Conservation (phyloP, 2,797 vertebrate genomes). For the Helarctos malayanus region DNA sequence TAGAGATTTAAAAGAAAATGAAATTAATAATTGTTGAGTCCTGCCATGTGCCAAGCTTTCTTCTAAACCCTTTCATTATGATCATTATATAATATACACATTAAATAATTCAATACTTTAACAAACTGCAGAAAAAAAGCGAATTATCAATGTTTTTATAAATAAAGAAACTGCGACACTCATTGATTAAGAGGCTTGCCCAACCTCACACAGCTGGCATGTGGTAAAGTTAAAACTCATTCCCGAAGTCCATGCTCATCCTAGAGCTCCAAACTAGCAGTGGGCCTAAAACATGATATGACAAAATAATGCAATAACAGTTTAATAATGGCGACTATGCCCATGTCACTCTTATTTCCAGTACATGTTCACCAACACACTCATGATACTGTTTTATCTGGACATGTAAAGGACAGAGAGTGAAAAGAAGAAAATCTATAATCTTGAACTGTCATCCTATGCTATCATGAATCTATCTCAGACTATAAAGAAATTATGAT, state of each 20-base stretch:
- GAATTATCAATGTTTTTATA: conserved; percentile 10
- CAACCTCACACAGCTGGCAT: background rate
- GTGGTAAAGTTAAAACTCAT: conserved; percentile 8
- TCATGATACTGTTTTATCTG: background rate
- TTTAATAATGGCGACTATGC: background rate
- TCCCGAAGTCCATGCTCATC: background rate
- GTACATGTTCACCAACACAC: background rate
- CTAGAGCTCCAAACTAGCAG: background rate
- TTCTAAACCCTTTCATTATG: background rate
- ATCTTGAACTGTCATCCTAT: background rate
- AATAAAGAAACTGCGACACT: background rate
- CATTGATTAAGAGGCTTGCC: background rate
- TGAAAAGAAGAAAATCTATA: background rate
- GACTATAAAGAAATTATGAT: conserved; percentile 19
- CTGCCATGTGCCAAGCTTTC: background rate
- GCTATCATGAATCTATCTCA: background rate
- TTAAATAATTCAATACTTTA: conserved; percentile 22
- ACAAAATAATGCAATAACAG: background rate
- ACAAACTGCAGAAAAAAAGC: background rate
- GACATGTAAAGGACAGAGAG: background rate
- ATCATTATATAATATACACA: background rate
- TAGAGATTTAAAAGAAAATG: conserved; percentile 59
- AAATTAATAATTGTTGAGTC: conserved; percentile 35
- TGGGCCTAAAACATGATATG: background rate
- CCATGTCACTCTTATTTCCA: background rate